These are phyloP conservation scores for Papilio demoleus DNA, from an alignment of 2,888 invertebrate genomes.

Conservation along the genomic window DNA sequence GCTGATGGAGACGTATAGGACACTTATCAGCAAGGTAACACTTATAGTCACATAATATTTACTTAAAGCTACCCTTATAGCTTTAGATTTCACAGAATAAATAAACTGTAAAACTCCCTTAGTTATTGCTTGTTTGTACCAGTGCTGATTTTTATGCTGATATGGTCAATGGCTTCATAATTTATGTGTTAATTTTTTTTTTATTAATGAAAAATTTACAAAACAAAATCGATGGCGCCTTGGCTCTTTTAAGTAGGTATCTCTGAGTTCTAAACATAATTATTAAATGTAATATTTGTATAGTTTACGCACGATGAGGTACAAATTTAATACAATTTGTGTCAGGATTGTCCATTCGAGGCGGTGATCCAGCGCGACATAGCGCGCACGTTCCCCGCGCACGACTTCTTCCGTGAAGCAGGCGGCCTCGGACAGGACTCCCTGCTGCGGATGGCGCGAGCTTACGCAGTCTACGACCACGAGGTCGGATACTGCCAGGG, in stretches of 20 bases:
- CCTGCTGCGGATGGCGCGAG: slow-evolving; percentile 96
- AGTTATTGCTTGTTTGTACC: too few relatives aligned
- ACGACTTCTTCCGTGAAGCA: slow-evolving; percentile 98
- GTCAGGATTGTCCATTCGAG: slow-evolving; percentile 96
- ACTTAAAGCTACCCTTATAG: too few relatives aligned
- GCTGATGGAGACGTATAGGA: slow-evolving; percentile 96
- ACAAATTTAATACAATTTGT: too few relatives aligned
- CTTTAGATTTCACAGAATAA: background rate
- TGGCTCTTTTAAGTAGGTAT: too few relatives aligned
- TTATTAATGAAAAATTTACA: too few relatives aligned
- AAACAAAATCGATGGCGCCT: too few relatives aligned
- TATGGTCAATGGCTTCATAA: too few relatives aligned
- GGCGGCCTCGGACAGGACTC: slow-evolving; percentile 98
- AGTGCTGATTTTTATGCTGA: too few relatives aligned
- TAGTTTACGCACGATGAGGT: too few relatives aligned
- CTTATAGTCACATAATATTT: background rate
- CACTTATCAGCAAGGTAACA: slow-evolving; percentile 94
- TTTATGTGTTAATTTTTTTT: too few relatives aligned
- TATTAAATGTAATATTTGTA: too few relatives aligned
- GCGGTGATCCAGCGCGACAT: slow-evolving; percentile 98
- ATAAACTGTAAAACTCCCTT: background rate
- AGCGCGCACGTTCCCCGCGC: slow-evolving; percentile 98
- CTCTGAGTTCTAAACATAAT: too few relatives aligned
- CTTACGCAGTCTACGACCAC: slow-evolving; percentile 98
- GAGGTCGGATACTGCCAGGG: slow-evolving; percentile 99